Evolutionary conservation across 2,888 invertebrate species (phyloP), one percentile per base, ranked within the genome.

Genomic region (Aphidoletes aphidimyza): DNA sequence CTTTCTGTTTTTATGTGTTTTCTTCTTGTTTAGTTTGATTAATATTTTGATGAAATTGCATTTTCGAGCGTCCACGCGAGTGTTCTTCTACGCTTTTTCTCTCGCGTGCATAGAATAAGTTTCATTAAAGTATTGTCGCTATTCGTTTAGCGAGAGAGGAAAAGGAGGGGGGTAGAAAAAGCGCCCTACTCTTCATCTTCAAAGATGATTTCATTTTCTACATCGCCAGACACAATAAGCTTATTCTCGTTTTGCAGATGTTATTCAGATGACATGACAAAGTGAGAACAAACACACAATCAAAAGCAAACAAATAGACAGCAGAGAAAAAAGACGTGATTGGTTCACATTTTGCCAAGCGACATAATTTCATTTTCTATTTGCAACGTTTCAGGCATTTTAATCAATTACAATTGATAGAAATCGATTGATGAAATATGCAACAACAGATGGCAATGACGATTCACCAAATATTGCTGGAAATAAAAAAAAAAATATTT

Each of bases 11-110:
- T 69, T 69, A 69, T 69, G 69, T 69, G 9, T 11, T 30, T 69
- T 69, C 69, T 69, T 69, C 69, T 69, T 69, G 69, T 69, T 69
- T 69, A 69, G 69, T 69, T 69, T 69, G 69, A 69, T 69, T 69
- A 69, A 69, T 69, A 69, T 69, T 69, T 69, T 69, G 69, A 69
- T 69, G 69, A 14, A 69, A 69, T 69, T 69, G 69, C 69, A 69
- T 69, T n/a, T 17, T 26, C 30, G 26, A 22, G 47, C 34, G 34
- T n/a, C 69, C 26, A 69, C 69, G 30, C 69, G n/a, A n/a, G n/a
- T n/a, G n/a, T n/a, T n/a, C n/a, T n/a, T n/a, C n/a, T n/a, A n/a
- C n/a, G n/a, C n/a, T n/a, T n/a, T n/a, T n/a, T n/a, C n/a, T n/a
- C n/a, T n/a, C n/a, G n/a, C n/a, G n/a, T n/a, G 69, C 26, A 30